Conservation (phyloP, 2,888 invertebrate species). For the Phaedon cochleariae region DNA sequence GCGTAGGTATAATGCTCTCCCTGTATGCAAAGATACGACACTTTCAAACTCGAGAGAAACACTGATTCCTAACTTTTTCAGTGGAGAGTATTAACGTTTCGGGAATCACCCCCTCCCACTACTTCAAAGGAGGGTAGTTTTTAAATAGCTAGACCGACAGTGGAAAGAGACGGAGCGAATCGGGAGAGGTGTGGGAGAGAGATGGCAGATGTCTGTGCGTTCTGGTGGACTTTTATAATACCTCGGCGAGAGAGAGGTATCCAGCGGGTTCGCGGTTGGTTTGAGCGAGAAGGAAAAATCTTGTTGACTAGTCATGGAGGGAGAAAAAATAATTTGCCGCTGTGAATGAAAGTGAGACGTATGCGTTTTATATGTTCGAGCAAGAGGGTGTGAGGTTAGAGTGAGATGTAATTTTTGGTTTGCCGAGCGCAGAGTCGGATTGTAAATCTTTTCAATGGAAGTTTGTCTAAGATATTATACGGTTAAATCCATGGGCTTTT, state of each 20-base stretch:
- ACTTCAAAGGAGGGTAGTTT: constrained; percentile 63
- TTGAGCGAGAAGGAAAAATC: constrained; percentile 43
- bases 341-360: constrained; percentile 56
- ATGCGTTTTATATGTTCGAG: constrained; percentile 53
- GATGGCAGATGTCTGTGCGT: constrained; percentile 39
- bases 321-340: constrained; percentile 58
- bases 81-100: constrained; percentile 56
- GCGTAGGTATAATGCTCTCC: constrained; percentile 31
- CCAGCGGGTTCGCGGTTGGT: constrained; percentile 12
- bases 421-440: constrained; percentile 42
- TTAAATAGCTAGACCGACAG: constrained; percentile 60
- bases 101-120: constrained; percentile 54
- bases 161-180: constrained; percentile 41
- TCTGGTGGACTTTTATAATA: constrained; percentile 62
- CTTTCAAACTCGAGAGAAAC: constrained; percentile 37
- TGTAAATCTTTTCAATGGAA: constrained; percentile 42
- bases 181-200: constrained; percentile 28
- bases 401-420: constrained; percentile 47
- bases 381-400: constrained; percentile 51
- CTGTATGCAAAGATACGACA: constrained; percentile 27
- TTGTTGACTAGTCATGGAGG: constrained; percentile 52
- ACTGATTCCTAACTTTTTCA: constrained; percentile 59
- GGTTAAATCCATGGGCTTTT: constrained; percentile 27
- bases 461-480: constrained; percentile 29
- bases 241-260: constrained; percentile 37